Percentiles rank a stretch among this genome's conserved stretches.
Evolutionary conservation across 2,888 invertebrate genomes (phyloP).

Genomic region (Stenchaetothrips biformis): DNA sequence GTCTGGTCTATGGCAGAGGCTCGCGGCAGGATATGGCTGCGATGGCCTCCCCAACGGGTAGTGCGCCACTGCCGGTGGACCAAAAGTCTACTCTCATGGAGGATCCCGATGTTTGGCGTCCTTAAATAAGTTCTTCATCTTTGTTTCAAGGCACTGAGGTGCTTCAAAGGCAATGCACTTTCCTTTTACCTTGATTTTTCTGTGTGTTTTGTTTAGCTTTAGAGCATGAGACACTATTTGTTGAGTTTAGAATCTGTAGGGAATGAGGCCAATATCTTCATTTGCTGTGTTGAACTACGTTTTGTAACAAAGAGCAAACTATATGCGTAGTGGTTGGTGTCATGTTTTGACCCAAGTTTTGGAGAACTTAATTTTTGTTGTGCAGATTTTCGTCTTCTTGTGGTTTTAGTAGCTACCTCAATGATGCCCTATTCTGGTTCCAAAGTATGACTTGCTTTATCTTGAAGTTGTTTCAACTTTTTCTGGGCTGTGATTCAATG

Average conservation of each 20-base stretch:
- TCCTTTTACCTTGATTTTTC: neutral
- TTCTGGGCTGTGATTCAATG: no score
- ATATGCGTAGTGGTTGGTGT: neutral
- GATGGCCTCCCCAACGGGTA: slow-evolving; percentile 60
- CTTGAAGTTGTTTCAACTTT: no score
- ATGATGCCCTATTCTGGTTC: no score
- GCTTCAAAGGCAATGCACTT: slow-evolving; percentile 24
- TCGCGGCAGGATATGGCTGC: slow-evolving; percentile 81
- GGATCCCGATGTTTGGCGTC: slow-evolving; percentile 90
- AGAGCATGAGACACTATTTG: neutral
- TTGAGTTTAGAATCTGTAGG: neutral
- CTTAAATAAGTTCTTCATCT: slow-evolving; percentile 51
- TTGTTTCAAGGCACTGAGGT: slow-evolving; percentile 42
- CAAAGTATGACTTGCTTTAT: no score
- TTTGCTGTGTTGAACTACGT: neutral
- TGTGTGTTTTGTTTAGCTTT: slow-evolving; percentile 18
- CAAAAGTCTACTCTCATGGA: slow-evolving; percentile 82
- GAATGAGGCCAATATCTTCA: neutral
- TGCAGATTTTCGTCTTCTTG: no score
- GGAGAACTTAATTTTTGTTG: no score
- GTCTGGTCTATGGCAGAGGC: slow-evolving; percentile 56
- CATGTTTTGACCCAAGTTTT: no score
- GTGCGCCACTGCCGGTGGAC: slow-evolving; percentile 56
- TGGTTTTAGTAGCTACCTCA: no score
- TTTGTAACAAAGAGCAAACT: neutral